Base-by-base conservation (phyloP, 2,888 invertebrate genomes). In the Clostera curtula region DNA sequence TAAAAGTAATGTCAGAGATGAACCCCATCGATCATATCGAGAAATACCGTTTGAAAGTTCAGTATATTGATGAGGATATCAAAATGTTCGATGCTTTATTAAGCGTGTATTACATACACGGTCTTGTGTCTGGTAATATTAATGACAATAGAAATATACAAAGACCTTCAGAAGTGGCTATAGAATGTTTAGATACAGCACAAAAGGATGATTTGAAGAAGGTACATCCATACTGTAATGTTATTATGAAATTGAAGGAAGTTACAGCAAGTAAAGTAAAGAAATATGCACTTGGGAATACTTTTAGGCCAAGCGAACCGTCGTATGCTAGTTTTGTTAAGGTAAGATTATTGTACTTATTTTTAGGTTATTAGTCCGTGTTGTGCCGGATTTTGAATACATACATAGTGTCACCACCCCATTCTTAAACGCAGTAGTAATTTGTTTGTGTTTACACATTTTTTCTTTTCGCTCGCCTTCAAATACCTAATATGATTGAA, bases 1-100 rank as follows among this genome's bases (percentile, higher is more conserved):
- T 87, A 0, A 74, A 82, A 41, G 58, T 91, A 3, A 85, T 89
- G 54, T 82, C 88, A 0, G 86, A 88, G 58, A 76, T 91, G 6
- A 90, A 90, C 9, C 68, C 88, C 1, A 90, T 96, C 3, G 97
- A 97, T 80, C 95, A 96, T 0, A 89, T 93, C 0, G 89, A 91
- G 31, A 95, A 95, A 66, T 87, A 90, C 40, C 82, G 87, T 1
- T 65, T 95, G 0, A 93, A 93, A 70, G 85, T 90, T 5, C 67
- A 87, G 21, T 92, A 94, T 43, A 76, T 89, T 7, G 66, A 85
- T 12, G 89, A 93, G 47, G 92, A 95, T 61, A 87, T 93, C 2
- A 60, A 68, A 10, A 86, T 87, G 50, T 85, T 90, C 16, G 73
- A 85, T 6, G 74, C 73, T 5, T 62, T 90, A 23, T 69, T 86